phyloP scores from a whole-genome alignment of 2,797 vertebrate genomes.

The Babyrousa celebensis region DNA sequence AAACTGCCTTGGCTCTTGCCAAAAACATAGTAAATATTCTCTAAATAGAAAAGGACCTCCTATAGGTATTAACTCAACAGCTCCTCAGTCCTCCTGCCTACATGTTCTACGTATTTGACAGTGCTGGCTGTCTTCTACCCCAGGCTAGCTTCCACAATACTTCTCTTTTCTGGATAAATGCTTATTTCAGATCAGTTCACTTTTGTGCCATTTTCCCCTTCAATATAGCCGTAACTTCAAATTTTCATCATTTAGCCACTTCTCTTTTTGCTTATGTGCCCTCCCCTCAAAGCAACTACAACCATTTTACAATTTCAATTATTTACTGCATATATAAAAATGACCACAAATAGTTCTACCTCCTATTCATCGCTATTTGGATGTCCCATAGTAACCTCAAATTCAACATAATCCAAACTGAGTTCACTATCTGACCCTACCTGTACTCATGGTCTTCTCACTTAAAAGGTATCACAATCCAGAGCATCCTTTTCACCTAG shows the following conservation, averaged over 20 bases:
- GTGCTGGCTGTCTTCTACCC: not conserved
- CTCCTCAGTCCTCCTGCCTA: not conserved
- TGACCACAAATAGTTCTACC: not conserved
- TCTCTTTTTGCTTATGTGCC: not conserved
- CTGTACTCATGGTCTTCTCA: not conserved
- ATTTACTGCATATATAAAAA: constrained; percentile 23
- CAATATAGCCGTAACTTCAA: not conserved
- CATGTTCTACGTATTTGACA: not conserved
- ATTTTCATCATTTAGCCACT: not conserved
- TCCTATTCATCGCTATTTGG: not conserved
- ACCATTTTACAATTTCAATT: not conserved
- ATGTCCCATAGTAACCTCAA: not conserved
- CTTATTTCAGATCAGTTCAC: constrained; percentile 4
- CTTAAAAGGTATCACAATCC: not conserved
- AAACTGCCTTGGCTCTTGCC: not conserved
- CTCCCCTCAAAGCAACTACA: not conserved
- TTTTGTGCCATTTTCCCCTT: not conserved
- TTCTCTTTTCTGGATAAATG: not conserved
- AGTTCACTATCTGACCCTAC: not conserved
- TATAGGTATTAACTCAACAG: not conserved
- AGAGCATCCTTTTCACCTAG: not conserved
- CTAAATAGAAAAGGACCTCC: not conserved
- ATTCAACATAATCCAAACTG: not conserved
- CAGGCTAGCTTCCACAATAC: not conserved
- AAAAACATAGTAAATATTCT: not conserved